A percentile compares a stretch with the other conserved stretches of the same genome.
phyloP scores from a whole-genome alignment of 2,888 invertebrate species.

The Sinopyrophorus schimmeli region DNA sequence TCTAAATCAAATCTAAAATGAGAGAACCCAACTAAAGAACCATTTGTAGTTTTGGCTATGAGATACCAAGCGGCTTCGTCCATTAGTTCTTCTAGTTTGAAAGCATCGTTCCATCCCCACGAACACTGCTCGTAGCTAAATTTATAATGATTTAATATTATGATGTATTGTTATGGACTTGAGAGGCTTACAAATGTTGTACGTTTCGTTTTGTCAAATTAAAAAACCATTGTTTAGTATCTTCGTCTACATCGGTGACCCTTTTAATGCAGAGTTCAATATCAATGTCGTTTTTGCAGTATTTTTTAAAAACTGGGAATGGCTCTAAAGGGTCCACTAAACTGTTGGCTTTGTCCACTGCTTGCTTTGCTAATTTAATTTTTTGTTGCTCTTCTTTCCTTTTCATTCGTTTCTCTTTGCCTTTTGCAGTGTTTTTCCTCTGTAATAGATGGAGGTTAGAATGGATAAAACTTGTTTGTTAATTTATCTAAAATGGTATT shows the following conservation, averaged over 20 bases:
- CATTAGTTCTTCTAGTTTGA: conserved; percentile 73
- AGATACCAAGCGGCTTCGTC: conserved; percentile 76
- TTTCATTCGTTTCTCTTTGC: conserved; percentile 65
- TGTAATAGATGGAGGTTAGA: too few relatives aligned
- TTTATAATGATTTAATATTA: conserved; percentile 27
- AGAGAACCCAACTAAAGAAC: conserved; percentile 68
- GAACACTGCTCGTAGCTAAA: conserved; percentile 75
- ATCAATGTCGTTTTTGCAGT: conserved; percentile 62
- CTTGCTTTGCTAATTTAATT: conserved; percentile 63
- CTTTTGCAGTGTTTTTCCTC: conserved; percentile 62
- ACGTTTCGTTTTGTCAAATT: conserved; percentile 78
- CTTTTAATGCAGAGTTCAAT: conserved; percentile 64
- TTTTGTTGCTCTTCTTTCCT: conserved; percentile 64
- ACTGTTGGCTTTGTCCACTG: conserved; percentile 65
- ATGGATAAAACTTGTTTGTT: too few relatives aligned
- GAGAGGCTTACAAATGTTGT: conserved; percentile 67
- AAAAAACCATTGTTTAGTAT: conserved; percentile 69
- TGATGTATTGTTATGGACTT: not conserved
- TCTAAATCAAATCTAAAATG: conserved; percentile 87
- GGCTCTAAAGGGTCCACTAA: conserved; percentile 62
- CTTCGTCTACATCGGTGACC: conserved; percentile 61
- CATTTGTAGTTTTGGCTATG: conserved; percentile 61
- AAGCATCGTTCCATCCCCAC: conserved; percentile 79
- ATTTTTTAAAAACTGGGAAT: conserved; percentile 65
- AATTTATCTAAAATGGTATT: too few relatives aligned